Conservation (phyloP, 2,113 vertebrate genomes). For the Leucosticte australis region DNA sequence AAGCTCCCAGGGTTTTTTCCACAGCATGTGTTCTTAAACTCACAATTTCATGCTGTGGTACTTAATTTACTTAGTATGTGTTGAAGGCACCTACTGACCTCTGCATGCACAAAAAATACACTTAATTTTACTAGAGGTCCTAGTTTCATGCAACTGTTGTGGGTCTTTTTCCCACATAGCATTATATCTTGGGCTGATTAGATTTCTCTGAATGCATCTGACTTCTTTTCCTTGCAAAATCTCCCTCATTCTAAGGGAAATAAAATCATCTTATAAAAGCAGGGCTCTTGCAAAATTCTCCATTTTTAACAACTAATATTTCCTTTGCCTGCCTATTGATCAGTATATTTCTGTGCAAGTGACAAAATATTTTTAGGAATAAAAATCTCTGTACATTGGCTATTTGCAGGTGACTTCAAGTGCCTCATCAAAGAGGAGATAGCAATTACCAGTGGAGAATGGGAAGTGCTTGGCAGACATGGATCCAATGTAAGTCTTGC, state of each 20-base stretch:
- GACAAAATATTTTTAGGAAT: neutral
- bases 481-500: slow-evolving; percentile 77
- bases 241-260: neutral
- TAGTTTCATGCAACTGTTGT: neutral
- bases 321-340: neutral
- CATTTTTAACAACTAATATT: neutral
- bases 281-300: neutral
- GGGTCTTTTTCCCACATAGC: neutral
- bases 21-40: neutral
- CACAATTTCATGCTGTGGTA: neutral
- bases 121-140: neutral
- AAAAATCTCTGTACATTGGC: neutral
- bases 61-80: neutral
- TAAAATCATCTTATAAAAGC: neutral
- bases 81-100: neutral
- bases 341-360: neutral
- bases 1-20: neutral
- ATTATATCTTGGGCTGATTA: neutral
- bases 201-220: neutral
- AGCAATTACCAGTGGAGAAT: slow-evolving; percentile 80
- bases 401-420: slow-evolving; percentile 79
- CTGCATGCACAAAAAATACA: neutral
- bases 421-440: slow-evolving; percentile 81
- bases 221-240: neutral
- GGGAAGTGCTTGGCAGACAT: slow-evolving; percentile 84